Evolutionary conservation across 2,888 invertebrate species (phyloP).

Genomic region (Ennomos quercinarius): DNA sequence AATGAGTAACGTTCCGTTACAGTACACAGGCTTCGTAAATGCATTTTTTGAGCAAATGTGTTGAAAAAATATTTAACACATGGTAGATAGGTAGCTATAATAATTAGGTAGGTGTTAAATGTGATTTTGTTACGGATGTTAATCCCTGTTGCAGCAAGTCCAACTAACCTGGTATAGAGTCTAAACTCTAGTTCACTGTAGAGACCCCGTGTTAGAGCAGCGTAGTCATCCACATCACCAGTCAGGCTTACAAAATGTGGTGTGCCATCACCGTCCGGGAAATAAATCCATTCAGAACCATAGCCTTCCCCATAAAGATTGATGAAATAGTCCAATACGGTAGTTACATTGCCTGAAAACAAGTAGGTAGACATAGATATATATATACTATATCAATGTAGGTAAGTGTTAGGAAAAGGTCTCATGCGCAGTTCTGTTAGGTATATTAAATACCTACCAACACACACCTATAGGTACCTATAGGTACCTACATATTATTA

Average conservation of each 20-base stretch:
- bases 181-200: slow-evolving; percentile 61
- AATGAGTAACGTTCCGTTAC: too few relatives aligned
- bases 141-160: too few relatives aligned
- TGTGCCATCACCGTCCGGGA: slow-evolving; percentile 71
- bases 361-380: not conserved
- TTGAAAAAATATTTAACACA: too few relatives aligned
- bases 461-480: too few relatives aligned
- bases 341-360: slow-evolving; percentile 24
- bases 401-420: not conserved
- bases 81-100: too few relatives aligned
- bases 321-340: slow-evolving; percentile 22
- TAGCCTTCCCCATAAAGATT: slow-evolving; percentile 54
- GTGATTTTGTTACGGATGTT: too few relatives aligned
- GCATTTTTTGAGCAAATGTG: too few relatives aligned
- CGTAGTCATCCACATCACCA: slow-evolving; percentile 22
- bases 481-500: too few relatives aligned
- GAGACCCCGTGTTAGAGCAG: slow-evolving; percentile 26
- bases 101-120: too few relatives aligned
- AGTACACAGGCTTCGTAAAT: too few relatives aligned
- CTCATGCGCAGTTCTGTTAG: not conserved
- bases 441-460: too few relatives aligned
- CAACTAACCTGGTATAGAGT: slow-evolving; percentile 65
- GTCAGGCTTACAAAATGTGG: slow-evolving; percentile 59
- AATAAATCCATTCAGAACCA: slow-evolving; percentile 74
- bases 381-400: too few relatives aligned